phyloP scores from a whole-genome alignment of 2,113 vertebrate species.

The Neotragus moschatus region DNA sequence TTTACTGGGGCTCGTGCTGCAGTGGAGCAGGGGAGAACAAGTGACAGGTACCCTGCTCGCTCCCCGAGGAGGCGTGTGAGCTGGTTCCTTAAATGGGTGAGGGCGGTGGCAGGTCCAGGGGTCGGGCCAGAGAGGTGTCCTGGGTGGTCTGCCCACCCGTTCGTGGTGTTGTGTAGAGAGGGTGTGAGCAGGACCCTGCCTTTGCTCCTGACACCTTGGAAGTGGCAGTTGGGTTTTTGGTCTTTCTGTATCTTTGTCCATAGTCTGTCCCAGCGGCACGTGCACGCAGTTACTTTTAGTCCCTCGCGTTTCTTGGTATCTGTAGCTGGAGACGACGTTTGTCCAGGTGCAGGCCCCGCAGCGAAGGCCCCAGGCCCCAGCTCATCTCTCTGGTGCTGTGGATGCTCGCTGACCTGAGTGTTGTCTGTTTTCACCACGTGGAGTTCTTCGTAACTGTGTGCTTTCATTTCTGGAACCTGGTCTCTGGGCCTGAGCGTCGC shows the following conservation, averaged over 20 bases:
- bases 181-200: neutral
- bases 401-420: neutral
- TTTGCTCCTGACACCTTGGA: neutral
- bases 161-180: rapidly evolving
- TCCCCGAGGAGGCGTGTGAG: too few species aligned
- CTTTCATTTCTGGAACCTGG: neutral
- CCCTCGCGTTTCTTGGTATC: neutral
- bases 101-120: neutral
- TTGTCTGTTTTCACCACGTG: neutral
- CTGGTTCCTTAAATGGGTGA: neutral
- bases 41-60: neutral
- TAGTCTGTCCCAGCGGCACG: neutral
- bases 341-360: neutral
- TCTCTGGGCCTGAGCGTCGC: too few species aligned
- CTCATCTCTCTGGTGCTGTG: neutral
- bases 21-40: neutral
- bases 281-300: rapidly evolving
- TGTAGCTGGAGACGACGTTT: neutral
- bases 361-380: neutral
- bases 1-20: rapidly evolving
- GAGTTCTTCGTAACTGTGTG: neutral
- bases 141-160: neutral
- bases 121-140: neutral
- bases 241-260: neutral
- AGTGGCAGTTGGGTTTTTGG: neutral